Conservation (phyloP, 2,113 vertebrate genomes). For the Oncorhynchus nerka region DNA sequence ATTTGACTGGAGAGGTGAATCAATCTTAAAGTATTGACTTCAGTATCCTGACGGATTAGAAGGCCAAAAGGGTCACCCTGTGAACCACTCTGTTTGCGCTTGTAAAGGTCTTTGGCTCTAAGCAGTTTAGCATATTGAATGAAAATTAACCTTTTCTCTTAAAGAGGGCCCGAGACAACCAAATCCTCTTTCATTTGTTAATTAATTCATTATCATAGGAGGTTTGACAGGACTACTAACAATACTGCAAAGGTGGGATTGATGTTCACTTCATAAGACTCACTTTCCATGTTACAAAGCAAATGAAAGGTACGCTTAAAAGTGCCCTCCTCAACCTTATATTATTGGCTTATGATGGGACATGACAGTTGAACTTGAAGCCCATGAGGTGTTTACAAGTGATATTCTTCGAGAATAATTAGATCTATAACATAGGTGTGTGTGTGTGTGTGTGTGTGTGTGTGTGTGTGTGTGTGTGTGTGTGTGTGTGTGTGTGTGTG, state of each 20-base stretch:
- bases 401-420: too few relatives aligned
- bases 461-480: too few relatives aligned
- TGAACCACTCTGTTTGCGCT: slow-evolving; percentile 31
- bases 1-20: slow-evolving; percentile 72
- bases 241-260: neutral
- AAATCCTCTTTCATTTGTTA: slow-evolving; percentile 63
- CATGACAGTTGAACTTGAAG: neutral
- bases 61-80: slow-evolving; percentile 49
- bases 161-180: slow-evolving; percentile 47
- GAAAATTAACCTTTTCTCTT: slow-evolving; percentile 61
- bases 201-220: slow-evolving; percentile 53
- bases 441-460: too few relatives aligned
- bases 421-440: too few relatives aligned
- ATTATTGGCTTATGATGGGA: neutral
- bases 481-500: too few relatives aligned
- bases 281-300: slow-evolving; percentile 5
- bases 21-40: slow-evolving; percentile 70
- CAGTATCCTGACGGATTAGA: slow-evolving; percentile 64
- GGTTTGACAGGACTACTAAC: slow-evolving; percentile 40
- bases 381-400: too few relatives aligned
- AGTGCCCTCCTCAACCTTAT: neutral
- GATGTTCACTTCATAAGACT: slow-evolving; percentile 21
- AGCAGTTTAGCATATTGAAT: slow-evolving; percentile 68
- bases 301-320: neutral
- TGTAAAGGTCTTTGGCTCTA: slow-evolving; percentile 40